phyloP scores from a whole-genome alignment of 1,140 invertebrate species.

The Drosophila navojoa region DNA sequence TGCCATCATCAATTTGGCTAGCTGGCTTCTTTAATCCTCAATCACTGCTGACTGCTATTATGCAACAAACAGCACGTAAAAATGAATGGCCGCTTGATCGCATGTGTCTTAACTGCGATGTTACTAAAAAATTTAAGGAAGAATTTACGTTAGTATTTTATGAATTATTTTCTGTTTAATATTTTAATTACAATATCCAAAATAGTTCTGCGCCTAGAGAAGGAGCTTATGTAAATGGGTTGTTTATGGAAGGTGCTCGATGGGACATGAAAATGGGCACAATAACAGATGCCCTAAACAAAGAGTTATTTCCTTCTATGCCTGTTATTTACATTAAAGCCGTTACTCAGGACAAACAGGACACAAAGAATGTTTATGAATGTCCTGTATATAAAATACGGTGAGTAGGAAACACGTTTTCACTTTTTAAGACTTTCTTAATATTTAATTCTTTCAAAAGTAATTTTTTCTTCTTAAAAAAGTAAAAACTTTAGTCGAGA shows the following conservation, averaged over 20 bases:
- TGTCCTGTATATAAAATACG: constrained; percentile 97
- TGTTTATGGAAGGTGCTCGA: constrained; percentile 97
- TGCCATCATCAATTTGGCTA: constrained; percentile 95
- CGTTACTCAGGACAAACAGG: constrained; percentile 94
- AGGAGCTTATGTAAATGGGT: constrained; percentile 94
- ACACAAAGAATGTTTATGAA: constrained; percentile 93
- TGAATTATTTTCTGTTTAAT: neutral
- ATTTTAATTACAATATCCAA: neutral
- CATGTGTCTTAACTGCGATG: constrained; percentile 97
- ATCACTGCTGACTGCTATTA: constrained; percentile 97
- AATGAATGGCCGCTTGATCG: constrained; percentile 98
- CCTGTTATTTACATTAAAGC: constrained; percentile 96
- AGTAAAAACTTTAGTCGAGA: too few species aligned
- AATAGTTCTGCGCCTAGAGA: constrained; percentile 91
- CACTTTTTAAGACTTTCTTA: too few species aligned
- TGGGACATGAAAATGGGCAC: constrained; percentile 92
- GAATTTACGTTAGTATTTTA: constrained; percentile 88
- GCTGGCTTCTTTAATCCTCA: constrained; percentile 98
- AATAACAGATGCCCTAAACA: constrained; percentile 92
- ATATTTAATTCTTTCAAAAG: too few species aligned
- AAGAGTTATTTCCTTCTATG: constrained; percentile 95
- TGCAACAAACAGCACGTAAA: constrained; percentile 97
- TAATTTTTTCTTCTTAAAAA: too few species aligned
- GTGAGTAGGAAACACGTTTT: constrained; percentile 64
- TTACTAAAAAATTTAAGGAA: constrained; percentile 95